Evolutionary conservation across 1,140 invertebrate genomes (phyloP).

Genomic region (Drosophila fuyamai): DNA sequence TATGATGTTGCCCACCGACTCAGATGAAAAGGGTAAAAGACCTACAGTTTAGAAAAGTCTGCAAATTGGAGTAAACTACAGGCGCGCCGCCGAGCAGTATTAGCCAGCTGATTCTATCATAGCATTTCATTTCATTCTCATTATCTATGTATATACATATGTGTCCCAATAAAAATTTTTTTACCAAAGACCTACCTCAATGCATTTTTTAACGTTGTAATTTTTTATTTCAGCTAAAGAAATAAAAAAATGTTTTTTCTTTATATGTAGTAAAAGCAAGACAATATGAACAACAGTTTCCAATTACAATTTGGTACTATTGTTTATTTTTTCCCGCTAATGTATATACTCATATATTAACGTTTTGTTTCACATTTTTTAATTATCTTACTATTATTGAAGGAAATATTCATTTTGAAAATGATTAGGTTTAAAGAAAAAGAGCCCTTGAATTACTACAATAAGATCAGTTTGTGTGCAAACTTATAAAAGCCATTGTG

Average conservation of each 20-base stretch:
- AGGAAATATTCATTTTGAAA: too few species aligned
- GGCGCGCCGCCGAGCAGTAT: constrained; percentile 77
- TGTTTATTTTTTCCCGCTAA: too few species aligned
- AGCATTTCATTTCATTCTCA: background rate
- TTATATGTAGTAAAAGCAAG: too few species aligned
- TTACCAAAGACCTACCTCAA: background rate
- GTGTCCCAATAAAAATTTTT: background rate
- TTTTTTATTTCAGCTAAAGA: background rate
- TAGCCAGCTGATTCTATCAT: constrained; percentile 60
- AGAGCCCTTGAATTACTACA: too few species aligned
- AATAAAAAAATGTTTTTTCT: background rate
- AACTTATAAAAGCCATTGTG: too few species aligned
- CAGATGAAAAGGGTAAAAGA: background rate
- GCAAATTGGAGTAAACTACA: background rate
- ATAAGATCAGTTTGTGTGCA: too few species aligned
- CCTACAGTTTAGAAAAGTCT: background rate
- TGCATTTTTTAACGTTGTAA: background rate
- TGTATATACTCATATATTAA: too few species aligned
- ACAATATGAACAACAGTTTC: too few species aligned
- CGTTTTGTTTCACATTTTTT: too few species aligned
- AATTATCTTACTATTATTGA: too few species aligned
- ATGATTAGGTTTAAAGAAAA: too few species aligned
- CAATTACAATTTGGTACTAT: too few species aligned
- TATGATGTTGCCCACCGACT: background rate
- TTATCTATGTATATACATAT: background rate